phyloP scores from a whole-genome alignment of 2,797 vertebrate species.

The Myiotriccus ornatus region DNA sequence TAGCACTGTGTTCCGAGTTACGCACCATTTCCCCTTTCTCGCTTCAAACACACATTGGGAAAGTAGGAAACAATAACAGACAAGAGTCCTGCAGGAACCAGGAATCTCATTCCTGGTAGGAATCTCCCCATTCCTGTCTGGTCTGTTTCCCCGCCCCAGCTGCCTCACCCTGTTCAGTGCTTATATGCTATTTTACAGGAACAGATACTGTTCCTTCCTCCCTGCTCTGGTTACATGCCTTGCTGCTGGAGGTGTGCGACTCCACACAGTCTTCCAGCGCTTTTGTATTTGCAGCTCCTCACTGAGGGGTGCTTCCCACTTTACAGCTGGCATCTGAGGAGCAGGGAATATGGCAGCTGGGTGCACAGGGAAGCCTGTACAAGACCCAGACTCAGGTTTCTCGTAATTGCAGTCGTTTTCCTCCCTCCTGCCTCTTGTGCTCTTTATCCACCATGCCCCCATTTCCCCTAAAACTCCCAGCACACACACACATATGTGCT shows the following conservation, averaged over 20 bases:
- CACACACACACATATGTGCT: background rate
- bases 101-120: conserved; percentile 62
- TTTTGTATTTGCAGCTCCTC: background rate
- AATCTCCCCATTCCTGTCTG: conserved; percentile 70
- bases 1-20: background rate
- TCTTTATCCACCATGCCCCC: background rate
- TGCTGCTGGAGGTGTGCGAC: background rate
- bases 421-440: background rate
- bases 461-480: background rate
- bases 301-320: background rate
- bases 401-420: background rate
- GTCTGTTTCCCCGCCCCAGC: conserved; percentile 56
- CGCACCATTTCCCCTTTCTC: background rate
- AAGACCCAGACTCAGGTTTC: background rate
- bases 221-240: background rate
- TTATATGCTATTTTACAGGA: conserved; percentile 24
- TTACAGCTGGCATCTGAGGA: background rate
- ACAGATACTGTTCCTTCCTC: conserved; percentile 16
- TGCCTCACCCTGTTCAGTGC: conserved; percentile 21
- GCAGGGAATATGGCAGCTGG: background rate
- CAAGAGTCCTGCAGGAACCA: conserved; percentile 35
- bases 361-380: background rate
- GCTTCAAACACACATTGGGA: background rate
- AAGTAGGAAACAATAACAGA: conserved; percentile 50
- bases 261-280: background rate